Base-by-base conservation (phyloP, 2,888 invertebrate genomes). In the Neria commutata region DNA sequence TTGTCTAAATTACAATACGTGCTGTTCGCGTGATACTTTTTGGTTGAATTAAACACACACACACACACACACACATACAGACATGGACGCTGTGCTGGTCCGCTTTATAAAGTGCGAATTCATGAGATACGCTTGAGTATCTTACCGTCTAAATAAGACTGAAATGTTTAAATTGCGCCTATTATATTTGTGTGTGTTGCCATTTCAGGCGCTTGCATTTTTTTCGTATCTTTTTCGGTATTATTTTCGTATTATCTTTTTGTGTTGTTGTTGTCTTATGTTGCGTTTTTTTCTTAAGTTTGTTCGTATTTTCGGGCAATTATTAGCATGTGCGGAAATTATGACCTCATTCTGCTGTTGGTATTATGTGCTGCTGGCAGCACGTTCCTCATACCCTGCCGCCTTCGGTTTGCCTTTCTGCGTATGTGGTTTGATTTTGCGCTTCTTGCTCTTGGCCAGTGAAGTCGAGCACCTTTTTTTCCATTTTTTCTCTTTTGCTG, bases 291-390 rank as follows among this genome's bases (percentile, higher is more conserved):
- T 24, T 4, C 46, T 29, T 37, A 42, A 46, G 46, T 54, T n/a
- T 37, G 26, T 29, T 24, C 25, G 19, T 54, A n/a, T n/a, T n/a
- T n/a, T n/a, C n/a, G n/a, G n/a, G n/a, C n/a, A 54, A 54, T 54
- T 60, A 60, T 51, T 52, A 47, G 16, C 26, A 45, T 54, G 54
- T 61, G 58, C 61, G 61, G 61, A 61, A 58, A 53, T 58, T 40
- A 61, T 61, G 61, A 58, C 61, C 61, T 61, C 58, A 61, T 61
- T 61, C 4, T 19, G 6, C 6, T 29, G 29, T n/a, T n/a, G n/a
- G n/a, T n/a, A n/a, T n/a, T n/a, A n/a, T n/a, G n/a, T n/a, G n/a
- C n/a, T n/a, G n/a, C n/a, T n/a, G n/a, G n/a, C n/a, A n/a, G n/a
- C n/a, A n/a, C n/a, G n/a, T n/a, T n/a, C n/a, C n/a, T n/a, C n/a